A percentile compares a stretch with the other conserved stretches of the same genome.
These are phyloP conservation scores for Menidia menidia DNA, from an alignment of 2,797 vertebrate genomes.

Conservation along the genomic window DNA sequence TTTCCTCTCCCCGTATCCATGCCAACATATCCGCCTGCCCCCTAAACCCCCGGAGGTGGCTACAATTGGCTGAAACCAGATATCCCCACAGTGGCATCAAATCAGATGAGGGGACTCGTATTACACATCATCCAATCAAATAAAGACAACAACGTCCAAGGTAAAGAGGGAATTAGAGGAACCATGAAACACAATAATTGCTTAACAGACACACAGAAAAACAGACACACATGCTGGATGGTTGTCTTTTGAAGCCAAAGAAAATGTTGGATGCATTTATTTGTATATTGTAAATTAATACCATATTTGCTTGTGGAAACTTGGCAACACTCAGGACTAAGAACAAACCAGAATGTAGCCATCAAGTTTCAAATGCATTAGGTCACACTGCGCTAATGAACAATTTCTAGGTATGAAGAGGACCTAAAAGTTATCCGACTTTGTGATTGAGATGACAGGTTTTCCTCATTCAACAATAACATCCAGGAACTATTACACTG, in stretches of 20 bases:
- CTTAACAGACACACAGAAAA: constrained; percentile 51
- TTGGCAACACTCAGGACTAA: constrained; percentile 3
- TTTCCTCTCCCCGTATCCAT: constrained; percentile 95
- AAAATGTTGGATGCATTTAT: not conserved
- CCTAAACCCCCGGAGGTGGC: constrained; percentile 89
- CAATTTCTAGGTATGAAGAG: not conserved
- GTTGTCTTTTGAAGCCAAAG: not conserved
- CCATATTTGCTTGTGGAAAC: not conserved
- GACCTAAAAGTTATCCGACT: constrained; percentile 7
- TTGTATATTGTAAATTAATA: not conserved
- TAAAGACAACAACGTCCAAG: constrained; percentile 75
- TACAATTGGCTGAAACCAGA: constrained; percentile 94
- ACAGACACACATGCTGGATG: constrained; percentile 16
- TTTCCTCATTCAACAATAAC: not conserved
- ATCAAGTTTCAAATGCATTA: constrained; percentile 5
- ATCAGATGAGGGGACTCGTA: constrained; percentile 93
- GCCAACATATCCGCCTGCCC: constrained; percentile 90
- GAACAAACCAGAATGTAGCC: not conserved
- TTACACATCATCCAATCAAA: constrained; percentile 94
- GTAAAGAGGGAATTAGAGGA: constrained; percentile 67
- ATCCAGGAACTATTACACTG: not conserved
- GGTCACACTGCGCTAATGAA: not conserved
- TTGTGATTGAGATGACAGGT: not conserved
- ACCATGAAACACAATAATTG: constrained; percentile 65
- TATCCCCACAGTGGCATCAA: constrained; percentile 94